Conservation (phyloP, 1,140 invertebrate species). For the Conus ventricosus region DNA sequence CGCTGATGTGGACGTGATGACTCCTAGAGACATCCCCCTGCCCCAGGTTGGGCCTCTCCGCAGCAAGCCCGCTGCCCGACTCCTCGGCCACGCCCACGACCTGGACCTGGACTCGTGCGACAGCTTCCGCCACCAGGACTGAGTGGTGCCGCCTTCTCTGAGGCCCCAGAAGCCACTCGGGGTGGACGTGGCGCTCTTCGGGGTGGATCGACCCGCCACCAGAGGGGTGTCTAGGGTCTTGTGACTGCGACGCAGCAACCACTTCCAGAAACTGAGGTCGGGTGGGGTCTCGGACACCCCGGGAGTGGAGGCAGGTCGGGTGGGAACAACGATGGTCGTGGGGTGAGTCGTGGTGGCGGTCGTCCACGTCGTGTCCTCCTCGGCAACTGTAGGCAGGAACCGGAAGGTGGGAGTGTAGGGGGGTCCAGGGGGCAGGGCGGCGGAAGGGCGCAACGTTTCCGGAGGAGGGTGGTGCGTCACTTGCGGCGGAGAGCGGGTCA, state of each 20-base stretch:
- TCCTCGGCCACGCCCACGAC: not conserved
- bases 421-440: not conserved
- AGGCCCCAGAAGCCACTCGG: not conserved
- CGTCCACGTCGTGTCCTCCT: not conserved
- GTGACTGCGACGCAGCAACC: constrained; percentile 5
- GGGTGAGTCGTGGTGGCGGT: not conserved
- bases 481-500: no score
- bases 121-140: constrained; percentile 28
- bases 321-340: not conserved
- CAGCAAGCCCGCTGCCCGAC: not conserved
- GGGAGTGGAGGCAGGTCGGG: no score
- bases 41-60: not conserved
- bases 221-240: not conserved
- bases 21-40: not conserved
- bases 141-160: not conserved
- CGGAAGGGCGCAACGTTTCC: not conserved
- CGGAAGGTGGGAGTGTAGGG: constrained; percentile 11
- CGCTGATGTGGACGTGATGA: not conserved
- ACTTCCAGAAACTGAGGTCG: constrained; percentile 18
- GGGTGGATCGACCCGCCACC: not conserved
- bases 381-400: not conserved
- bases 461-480: not conserved
- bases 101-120: not conserved
- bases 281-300: not conserved
- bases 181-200: not conserved